Base-by-base conservation (phyloP, 2,888 invertebrate species). In the Thera obeliscata region DNA sequence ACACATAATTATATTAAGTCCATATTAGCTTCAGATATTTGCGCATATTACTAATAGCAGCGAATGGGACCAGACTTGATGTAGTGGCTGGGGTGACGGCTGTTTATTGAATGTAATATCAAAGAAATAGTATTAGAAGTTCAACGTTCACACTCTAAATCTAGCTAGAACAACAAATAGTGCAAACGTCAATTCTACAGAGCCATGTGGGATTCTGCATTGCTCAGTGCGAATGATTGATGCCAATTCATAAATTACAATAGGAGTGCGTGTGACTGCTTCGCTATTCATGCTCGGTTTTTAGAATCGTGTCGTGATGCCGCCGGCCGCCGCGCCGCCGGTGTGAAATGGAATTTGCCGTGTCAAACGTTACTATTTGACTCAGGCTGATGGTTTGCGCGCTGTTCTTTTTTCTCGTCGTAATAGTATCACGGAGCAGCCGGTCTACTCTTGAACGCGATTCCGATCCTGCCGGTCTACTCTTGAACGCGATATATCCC, bases 171-270 rank as follows among this genome's bases (percentile, higher is more conserved):
- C 55, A 56, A 58, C 41, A 64, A 55, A 59, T 3, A 55, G 48
- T 55, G 38, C 36, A 38, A 64, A 41, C 46, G 8, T 65, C 66
- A 67, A 78, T 79, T 77, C 69, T 74, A 68, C 74, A 59, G 72
- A 77, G 69, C 73, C 38, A 75, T 76, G 83, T 78, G 69, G 74
- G 72, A 81, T 82, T 79, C 71, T 72, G 71, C 74, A 73, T 77
- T 80, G 87, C 84, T 78, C 58, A 71, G 74, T 81, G 88, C 89
- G 88, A 89, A 86, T 85, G 79, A 83, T 83, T 81, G 80, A 82
- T 81, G 75, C 73, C 83, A 82, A 82, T 85, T 84, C 75, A 80
- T 82, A 79, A 74, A 85, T 81, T 82, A 77, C 81, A 81, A 82
- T 78, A 82, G 73, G 74, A 81, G 70, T 81, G 80, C 78, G 73